Evolutionary conservation across 2,113 vertebrate species (phyloP), one percentile per base, ranked within the genome.

Genomic region (Anolis sagrei): DNA sequence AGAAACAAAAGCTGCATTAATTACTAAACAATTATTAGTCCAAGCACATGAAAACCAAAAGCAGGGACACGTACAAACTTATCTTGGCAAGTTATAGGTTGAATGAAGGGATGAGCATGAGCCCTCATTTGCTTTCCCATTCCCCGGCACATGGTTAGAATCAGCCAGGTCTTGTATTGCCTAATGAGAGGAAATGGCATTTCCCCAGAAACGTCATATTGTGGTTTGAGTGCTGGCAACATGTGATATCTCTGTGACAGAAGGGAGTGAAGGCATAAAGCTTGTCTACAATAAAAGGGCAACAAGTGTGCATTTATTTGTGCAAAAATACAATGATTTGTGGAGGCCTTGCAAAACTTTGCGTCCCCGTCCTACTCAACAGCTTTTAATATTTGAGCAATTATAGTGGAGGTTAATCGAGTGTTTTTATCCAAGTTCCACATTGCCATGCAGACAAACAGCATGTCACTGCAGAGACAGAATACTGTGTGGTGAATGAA

Each of bases 401-500:
- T 78, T 1, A 58, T 4, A 76, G n/a, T 75, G 75, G 87, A 88
- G 44, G 69, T 76, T 86, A 61, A 8, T 14, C 78, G 89, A 1
- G 0, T 64, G 82, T 85, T 81, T 85, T 78, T 87, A 61, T 76
- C 79, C 39, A 0, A 0, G 0, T 27, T 8, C 51, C 61, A 66
- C 44, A 5, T 0, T 5, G 0, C 68, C 0, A 0, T 29, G 75
- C 61, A 64, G 76, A 62, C 76, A 82, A 87, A 90, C 83, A 88
- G 69, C 0, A 0, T 85, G 90, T 86, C 90, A 89, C 80, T 0
- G 1, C 18, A 64, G 84, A 90, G 82, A 86, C 0, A 4, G 0
- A 0, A 78, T 91, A 89, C 83, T 66, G 3, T 77, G 85, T 2
- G 79, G 79, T 64, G 85, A 93, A 82, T 81, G 85, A 87, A 85